phyloP scores from a whole-genome alignment of 1,140 invertebrate species.

The Diabrotica virgifera region DNA sequence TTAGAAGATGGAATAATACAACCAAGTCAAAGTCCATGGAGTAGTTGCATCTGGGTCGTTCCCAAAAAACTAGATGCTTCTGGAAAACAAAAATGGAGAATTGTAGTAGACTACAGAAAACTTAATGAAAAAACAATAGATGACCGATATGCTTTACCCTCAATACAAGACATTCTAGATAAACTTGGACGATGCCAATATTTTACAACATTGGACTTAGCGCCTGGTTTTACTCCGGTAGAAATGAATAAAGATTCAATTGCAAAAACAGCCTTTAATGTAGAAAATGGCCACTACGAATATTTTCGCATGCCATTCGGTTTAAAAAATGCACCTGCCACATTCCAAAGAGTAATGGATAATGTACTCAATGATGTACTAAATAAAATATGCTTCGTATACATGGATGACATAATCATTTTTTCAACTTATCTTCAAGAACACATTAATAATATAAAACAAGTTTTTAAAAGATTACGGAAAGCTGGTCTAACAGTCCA shows the following conservation, averaged over 20 bases:
- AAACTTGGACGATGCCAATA: conserved; percentile 44
- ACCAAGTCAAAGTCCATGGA: too few species aligned
- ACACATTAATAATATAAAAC: too few species aligned
- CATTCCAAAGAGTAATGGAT: conserved; percentile 12
- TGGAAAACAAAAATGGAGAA: too few species aligned
- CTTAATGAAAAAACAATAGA: conserved; percentile 10
- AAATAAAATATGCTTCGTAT: conserved; percentile 33
- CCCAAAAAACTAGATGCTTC: too few species aligned
- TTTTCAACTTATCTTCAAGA: conserved; percentile 12
- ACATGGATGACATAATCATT: conserved; percentile 44
- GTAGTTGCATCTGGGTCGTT: too few species aligned
- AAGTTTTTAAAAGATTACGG: neutral
- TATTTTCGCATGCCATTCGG: conserved; percentile 28
- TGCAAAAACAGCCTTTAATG: conserved; percentile 50
- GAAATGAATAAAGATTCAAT: conserved; percentile 40
- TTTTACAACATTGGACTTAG: conserved; percentile 51
- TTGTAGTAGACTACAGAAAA: too few species aligned
- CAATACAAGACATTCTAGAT: conserved; percentile 51
- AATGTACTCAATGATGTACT: conserved; percentile 20
- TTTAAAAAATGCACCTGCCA: neutral
- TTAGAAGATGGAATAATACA: too few species aligned
- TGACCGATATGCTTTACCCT: conserved; percentile 37
- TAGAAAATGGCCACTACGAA: conserved; percentile 38
- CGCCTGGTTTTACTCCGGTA: conserved; percentile 48
- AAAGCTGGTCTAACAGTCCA: neutral